These are phyloP conservation scores for Criorhina ranunculi DNA, from an alignment of 2,888 invertebrate species.

Conservation along the genomic window DNA sequence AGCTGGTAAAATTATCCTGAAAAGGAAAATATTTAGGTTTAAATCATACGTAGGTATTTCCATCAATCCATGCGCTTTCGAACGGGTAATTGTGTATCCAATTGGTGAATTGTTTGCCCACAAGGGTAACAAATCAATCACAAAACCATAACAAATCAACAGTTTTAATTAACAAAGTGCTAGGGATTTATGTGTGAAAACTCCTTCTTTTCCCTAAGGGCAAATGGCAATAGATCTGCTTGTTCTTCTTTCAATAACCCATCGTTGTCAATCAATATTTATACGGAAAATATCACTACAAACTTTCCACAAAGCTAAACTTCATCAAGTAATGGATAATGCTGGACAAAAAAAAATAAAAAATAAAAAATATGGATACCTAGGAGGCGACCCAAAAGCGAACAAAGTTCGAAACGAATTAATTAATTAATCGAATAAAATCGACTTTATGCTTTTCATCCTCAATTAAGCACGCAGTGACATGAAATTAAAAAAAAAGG, in stretches of 20 bases:
- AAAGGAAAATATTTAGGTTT: no score
- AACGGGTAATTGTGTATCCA: neutral
- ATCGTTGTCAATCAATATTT: neutral
- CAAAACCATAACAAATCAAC: constrained; percentile 16
- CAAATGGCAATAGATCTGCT: neutral
- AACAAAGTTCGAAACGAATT: constrained; percentile 44
- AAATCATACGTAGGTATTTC: no score
- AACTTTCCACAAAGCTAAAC: neutral
- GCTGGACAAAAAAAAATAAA: neutral
- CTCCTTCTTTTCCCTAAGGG: neutral
- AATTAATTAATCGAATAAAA: constrained; percentile 61
- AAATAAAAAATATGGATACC: neutral
- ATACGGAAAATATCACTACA: neutral
- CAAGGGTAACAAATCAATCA: constrained; percentile 22
- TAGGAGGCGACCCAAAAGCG: constrained; percentile 4
- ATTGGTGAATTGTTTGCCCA: neutral
- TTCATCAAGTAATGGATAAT: constrained; percentile 7
- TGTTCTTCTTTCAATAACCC: constrained; percentile 1
- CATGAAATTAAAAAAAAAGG: constrained; percentile 48
- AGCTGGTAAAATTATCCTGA: no score
- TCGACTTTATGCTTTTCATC: constrained; percentile 55
- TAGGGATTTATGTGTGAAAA: neutral
- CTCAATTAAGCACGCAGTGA: constrained; percentile 68
- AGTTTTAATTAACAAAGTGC: constrained; percentile 13
- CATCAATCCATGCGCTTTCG: neutral